Base-by-base conservation (phyloP, 2,797 vertebrate genomes). In the Trachops cirrhosus region DNA sequence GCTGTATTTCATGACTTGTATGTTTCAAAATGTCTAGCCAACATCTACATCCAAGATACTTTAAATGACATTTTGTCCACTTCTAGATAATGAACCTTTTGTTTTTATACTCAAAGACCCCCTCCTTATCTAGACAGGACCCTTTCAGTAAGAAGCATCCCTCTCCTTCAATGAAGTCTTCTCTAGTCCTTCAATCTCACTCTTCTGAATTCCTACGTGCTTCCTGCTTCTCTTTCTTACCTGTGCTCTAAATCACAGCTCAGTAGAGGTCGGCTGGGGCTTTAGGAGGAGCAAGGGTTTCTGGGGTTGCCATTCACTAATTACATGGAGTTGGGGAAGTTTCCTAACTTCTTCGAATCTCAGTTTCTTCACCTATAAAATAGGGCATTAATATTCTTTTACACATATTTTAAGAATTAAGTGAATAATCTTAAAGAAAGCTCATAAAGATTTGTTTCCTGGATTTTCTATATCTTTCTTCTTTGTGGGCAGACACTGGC, bases 1-100 rank as follows among this genome's bases (percentile, higher is more conserved):
- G 54, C 8, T 68, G 39, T 3, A 79, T 75, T 78, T 93, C 10
- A 52, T 19, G 37, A 48, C 68, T 91, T 82, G 12, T 54, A 62
- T 74, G 89, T 71, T 74, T 95, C 46, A 92, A 92, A 97, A 75
- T 78, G 19, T 88, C 48, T 3, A 44, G 67, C 59, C 71, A 37
- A 96, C 19, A 88, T 75, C 41, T 93, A 93, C 71, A 80, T 73
- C 32, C 18, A 78, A 88, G 46, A 71, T 24, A 83, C 4, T 93
- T 77, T 34, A 86, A 73, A 29, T 5, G 24, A 48, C 3, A 71
- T 86, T 44, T 97, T 37, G 7, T 73, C 8, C 21, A 84, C 5
- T 82, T 83, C 22, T 59, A 83, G 18, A 34, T 50, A 80, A 93
- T 70, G 68, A 88, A 46, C 2, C 0, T 48, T 54, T 16, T 29